Conservation (phyloP, 2,797 vertebrate genomes). For the Selene dorsalis region DNA sequence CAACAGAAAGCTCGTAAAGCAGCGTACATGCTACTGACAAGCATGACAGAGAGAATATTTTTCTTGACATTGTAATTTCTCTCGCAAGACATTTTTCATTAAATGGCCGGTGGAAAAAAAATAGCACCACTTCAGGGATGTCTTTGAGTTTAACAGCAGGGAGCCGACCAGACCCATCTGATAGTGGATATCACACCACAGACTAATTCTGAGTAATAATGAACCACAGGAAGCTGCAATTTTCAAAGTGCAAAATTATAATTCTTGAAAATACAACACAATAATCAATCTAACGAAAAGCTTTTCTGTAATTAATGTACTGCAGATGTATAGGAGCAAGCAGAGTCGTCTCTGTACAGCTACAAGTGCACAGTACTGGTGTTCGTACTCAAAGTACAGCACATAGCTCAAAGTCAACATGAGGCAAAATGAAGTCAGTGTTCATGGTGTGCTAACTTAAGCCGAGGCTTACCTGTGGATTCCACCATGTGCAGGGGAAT, state of each 20-base stretch:
- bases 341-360: conserved; percentile 11
- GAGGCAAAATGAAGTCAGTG: conserved; percentile 52
- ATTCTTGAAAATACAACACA: conserved; percentile 35
- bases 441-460: conserved; percentile 13
- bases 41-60: conserved; percentile 21
- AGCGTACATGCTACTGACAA: not conserved
- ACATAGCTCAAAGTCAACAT: conserved; percentile 31
- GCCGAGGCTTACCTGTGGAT: conserved; percentile 7
- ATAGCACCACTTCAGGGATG: conserved; percentile 14
- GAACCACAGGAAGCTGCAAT: conserved; percentile 31
- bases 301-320: conserved; percentile 50
- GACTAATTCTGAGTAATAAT: conserved; percentile 38
- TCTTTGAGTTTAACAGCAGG: conserved; percentile 62
- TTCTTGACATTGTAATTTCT: conserved; percentile 36
- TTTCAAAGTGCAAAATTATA: conserved; percentile 42
- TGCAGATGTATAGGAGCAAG: conserved; percentile 14
- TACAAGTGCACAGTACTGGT: conserved; percentile 12
- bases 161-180: conserved; percentile 55
- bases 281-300: conserved; percentile 10
- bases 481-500: too few species aligned
- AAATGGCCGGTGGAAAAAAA: conserved; percentile 9
- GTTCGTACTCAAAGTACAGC: not conserved
- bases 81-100: conserved; percentile 24
- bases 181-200: conserved; percentile 14
- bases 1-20: not conserved